Percentiles rank a stretch among this genome's conserved stretches.
Conservation (phyloP, 1,140 invertebrate species). For the Leguminivora glycinivorella region DNA sequence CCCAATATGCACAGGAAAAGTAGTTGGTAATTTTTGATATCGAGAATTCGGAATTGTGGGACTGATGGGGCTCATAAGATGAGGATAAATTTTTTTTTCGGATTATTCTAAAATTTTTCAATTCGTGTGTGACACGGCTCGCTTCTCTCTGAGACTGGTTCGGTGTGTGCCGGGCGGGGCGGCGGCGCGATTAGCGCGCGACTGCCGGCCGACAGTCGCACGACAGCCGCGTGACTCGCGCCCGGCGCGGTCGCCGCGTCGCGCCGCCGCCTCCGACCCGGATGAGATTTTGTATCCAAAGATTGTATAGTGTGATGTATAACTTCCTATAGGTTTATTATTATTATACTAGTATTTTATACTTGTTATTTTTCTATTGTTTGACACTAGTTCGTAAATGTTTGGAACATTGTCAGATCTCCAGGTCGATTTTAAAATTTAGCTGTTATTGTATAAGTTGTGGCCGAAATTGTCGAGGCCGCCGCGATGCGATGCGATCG, state of each 20-base stretch:
- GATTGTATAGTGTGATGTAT: conserved; percentile 73
- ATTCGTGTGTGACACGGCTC: conserved; percentile 73
- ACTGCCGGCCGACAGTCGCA: neutral
- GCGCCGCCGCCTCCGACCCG: conserved; percentile 31
- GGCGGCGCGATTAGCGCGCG: conserved; percentile 16
- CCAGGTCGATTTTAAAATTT: conserved; percentile 53
- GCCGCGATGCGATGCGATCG: conserved; percentile 1
- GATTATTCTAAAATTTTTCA: conserved; percentile 50
- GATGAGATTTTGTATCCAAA: conserved; percentile 73
- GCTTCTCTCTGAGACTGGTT: conserved; percentile 65
- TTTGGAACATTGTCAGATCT: conserved; percentile 61
- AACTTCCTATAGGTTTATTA: conserved; percentile 74
- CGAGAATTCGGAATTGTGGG: conserved; percentile 60
- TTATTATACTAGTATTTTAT: conserved; percentile 73
- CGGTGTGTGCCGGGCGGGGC: conserved; percentile 43
- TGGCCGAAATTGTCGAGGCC: conserved; percentile 2
- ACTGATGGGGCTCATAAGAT: conserved; percentile 76
- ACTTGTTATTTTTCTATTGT: conserved; percentile 70
- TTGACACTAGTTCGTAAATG: conserved; percentile 56
- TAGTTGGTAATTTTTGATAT: conserved; percentile 59
- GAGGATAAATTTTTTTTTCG: conserved; percentile 67
- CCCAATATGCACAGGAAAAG: conserved; percentile 56
- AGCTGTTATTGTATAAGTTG: conserved; percentile 29
- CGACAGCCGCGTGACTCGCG: neutral
- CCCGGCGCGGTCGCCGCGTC: conserved; percentile 16